phyloP scores from a whole-genome alignment of 2,888 invertebrate species.

The Lymantria monacha region DNA sequence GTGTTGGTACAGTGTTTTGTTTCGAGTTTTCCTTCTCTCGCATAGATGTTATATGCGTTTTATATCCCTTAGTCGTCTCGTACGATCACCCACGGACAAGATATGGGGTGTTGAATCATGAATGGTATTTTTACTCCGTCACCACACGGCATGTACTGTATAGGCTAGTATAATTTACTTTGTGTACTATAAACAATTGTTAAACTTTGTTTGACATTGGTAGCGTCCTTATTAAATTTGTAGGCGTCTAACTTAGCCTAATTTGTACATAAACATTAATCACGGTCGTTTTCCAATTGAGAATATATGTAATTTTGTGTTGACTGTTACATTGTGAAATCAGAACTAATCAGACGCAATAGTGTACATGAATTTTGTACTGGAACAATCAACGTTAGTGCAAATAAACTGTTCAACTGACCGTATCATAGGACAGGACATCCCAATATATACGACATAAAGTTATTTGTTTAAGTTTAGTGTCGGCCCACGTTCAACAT shows the following conservation, averaged over 20 bases:
- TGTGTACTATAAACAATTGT: too few species aligned
- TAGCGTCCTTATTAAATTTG: constrained; percentile 38
- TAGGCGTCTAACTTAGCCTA: constrained; percentile 48
- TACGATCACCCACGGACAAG: too few species aligned
- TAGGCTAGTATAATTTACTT: too few species aligned
- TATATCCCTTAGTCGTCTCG: too few species aligned
- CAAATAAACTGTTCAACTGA: constrained; percentile 35
- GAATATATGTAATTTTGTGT: constrained; percentile 28
- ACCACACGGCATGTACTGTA: too few species aligned
- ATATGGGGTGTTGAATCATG: too few species aligned
- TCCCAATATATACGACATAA: constrained; percentile 76
- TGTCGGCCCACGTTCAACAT: constrained; percentile 63
- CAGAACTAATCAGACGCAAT: constrained; percentile 25
- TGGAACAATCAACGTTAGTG: constrained; percentile 30
- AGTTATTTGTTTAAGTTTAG: constrained; percentile 81
- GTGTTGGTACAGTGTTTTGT: too few species aligned
- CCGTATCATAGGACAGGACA: constrained; percentile 62
- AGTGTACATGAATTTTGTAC: constrained; percentile 21
- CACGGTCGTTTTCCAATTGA: constrained; percentile 38
- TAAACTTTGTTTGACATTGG: constrained; percentile 40
- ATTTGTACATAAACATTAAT: constrained; percentile 35
- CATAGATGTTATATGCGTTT: too few species aligned
- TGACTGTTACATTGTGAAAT: constrained; percentile 20
- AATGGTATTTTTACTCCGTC: too few species aligned
- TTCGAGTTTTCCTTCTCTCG: too few species aligned